These are phyloP conservation scores for Orientallactaga bullata DNA, from an alignment of 2,113 vertebrate genomes.

Conservation along the genomic window DNA sequence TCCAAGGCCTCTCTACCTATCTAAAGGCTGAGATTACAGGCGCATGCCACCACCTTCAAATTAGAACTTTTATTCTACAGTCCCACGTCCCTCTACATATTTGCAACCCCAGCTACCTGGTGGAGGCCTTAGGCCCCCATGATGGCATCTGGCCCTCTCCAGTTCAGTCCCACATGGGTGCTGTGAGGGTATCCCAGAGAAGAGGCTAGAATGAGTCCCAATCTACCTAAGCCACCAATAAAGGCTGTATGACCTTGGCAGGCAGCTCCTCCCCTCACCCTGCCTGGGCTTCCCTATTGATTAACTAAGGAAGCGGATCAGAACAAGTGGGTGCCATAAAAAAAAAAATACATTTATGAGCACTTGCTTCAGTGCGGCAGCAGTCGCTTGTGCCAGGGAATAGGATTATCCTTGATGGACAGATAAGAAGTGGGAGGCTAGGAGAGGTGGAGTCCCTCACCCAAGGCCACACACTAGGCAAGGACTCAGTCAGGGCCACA, in stretches of 20 bases:
- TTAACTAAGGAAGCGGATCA: background rate
- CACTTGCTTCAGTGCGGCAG: background rate
- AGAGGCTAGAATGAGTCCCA: background rate
- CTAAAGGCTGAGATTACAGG: background rate
- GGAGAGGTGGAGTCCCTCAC: background rate
- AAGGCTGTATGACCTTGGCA: background rate
- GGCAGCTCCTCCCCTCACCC: background rate
- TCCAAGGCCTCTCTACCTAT: background rate
- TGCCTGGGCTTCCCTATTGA: background rate
- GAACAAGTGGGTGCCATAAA: background rate
- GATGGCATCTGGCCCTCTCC: background rate
- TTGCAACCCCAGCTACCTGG: background rate
- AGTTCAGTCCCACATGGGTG: background rate
- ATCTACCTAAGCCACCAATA: background rate
- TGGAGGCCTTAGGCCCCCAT: background rate
- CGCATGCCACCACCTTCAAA: background rate
- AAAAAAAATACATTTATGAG: background rate
- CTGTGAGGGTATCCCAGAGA: background rate
- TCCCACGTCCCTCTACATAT: background rate
- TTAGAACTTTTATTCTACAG: background rate
- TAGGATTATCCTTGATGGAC: background rate
- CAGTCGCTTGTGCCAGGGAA: background rate
- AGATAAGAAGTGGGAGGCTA: slow-evolving; percentile 15
- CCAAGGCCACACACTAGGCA: slow-evolving; percentile 23
- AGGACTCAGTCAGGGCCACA: background rate